phyloP scores from a whole-genome alignment of 2,888 invertebrate species.

The Hirtodrosophila cameraria region DNA sequence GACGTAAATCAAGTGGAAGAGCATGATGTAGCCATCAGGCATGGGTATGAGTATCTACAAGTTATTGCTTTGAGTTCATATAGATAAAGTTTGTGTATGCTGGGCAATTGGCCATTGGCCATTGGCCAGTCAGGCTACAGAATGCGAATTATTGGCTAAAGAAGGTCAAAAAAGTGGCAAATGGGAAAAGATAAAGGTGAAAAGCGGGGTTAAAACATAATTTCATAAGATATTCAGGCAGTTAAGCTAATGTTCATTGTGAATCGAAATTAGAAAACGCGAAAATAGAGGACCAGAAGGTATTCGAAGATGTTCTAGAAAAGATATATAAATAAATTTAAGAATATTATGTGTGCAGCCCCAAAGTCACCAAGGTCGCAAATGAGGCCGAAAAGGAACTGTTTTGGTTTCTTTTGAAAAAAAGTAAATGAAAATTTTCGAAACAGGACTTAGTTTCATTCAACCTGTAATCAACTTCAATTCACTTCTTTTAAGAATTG shows the following conservation, averaged over 20 bases:
- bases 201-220: slow-evolving; percentile 22
- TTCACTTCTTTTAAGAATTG: not conserved
- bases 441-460: too few species aligned
- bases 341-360: too few species aligned
- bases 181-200: slow-evolving; percentile 24
- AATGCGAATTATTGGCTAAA: slow-evolving; percentile 32
- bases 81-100: slow-evolving; percentile 14
- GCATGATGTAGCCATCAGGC: slow-evolving; percentile 72
- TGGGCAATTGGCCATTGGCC: too few species aligned
- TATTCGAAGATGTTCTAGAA: not conserved
- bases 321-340: too few species aligned
- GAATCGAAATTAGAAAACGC: too few species aligned
- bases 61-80: slow-evolving; percentile 46
- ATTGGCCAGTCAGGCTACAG: not conserved
- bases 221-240: slow-evolving; percentile 15
- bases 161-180: slow-evolving; percentile 43
- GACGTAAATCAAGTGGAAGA: slow-evolving; percentile 77
- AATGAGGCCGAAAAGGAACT: too few species aligned
- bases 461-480: too few species aligned
- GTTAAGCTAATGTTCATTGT: slow-evolving; percentile 1
- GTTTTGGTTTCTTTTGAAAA: too few species aligned
- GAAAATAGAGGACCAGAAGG: too few species aligned
- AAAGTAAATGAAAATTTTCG: too few species aligned
- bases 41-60: slow-evolving; percentile 26
- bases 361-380: too few species aligned